Percentiles rank a stretch among this genome's conserved stretches.
Conservation (phyloP, 2,888 invertebrate species). For the Leptura quadrifasciata region DNA sequence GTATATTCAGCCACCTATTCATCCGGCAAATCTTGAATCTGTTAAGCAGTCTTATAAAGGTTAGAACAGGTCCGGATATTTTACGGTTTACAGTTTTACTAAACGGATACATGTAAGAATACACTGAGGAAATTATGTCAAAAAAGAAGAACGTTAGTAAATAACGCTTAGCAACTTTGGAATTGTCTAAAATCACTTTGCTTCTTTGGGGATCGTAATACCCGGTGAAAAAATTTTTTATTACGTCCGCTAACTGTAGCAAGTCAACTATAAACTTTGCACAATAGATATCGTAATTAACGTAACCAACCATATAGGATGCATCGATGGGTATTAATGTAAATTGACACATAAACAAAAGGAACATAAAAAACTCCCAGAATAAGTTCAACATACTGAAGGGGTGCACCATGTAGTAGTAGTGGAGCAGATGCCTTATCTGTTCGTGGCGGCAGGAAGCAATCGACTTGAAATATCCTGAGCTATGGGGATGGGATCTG, state of each 20-base stretch:
- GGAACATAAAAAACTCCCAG: constrained; percentile 45
- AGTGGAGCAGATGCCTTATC: constrained; percentile 52
- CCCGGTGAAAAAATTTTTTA: too few species aligned
- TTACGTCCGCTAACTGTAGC: too few species aligned
- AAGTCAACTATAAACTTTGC: too few species aligned
- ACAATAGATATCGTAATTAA: too few species aligned
- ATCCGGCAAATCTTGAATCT: constrained; percentile 21
- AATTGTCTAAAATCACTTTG: too few species aligned
- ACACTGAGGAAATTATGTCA: not conserved
- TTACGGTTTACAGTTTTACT: constrained; percentile 12
- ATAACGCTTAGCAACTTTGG: not conserved
- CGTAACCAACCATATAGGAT: too few species aligned
- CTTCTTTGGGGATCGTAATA: too few species aligned
- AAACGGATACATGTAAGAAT: constrained; percentile 27
- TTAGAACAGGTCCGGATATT: not conserved
- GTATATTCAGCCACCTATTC: constrained; percentile 16
- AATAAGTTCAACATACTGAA: constrained; percentile 54
- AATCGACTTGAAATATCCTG: constrained; percentile 51
- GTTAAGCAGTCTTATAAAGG: not conserved
- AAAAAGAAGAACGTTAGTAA: constrained; percentile 8
- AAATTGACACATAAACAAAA: too few species aligned
- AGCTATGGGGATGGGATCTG: constrained; percentile 18
- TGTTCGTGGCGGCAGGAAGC: constrained; percentile 51
- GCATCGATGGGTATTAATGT: too few species aligned
- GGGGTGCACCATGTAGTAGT: constrained; percentile 57